Base-by-base conservation (phyloP, 2,888 invertebrate species). In the Eristalis pertinax region DNA sequence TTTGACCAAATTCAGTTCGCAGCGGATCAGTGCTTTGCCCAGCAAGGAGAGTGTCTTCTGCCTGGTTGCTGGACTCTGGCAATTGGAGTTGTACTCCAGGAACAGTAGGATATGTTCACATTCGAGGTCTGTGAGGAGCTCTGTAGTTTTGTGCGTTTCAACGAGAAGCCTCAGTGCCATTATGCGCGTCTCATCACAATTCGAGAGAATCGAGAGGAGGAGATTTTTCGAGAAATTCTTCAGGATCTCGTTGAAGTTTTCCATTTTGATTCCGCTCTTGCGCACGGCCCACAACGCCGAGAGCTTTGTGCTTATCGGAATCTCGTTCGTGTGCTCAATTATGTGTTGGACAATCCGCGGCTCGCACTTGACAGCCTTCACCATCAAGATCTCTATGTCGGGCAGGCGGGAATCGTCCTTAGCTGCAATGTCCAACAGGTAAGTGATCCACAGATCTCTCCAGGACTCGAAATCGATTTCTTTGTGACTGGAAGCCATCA, bases 71-170 rank as follows among this genome's bases (percentile, higher is more conserved):
- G 97, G 95, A 72, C 94, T 94, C 91, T 96, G 96, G 74, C 94
- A 95, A 89, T 95, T 95, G 68, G 96, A 93, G 93, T 97, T 97
- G 91, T 95, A 95, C 22, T 93, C 92, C 43, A 97, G 91, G 92
- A 95, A 97, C 43, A 92, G 92, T 11, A 95, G 91, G 29, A 97
- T 92, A 19, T 96, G 94, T 1, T 94, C 91, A 43, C 97, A 93
- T 90, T 98, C 97, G 60, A 93, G 93, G 0, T 91, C 78, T 0
- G 94, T 91, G 88, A 96, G 95, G 13, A 93, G 89, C 91, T 97
- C 96, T 1, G 97, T 97, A 1, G 95, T 95, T 91, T 96, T 96
- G 70, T 95, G 95, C 0, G 95, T 96, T 90, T 97, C 97, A 70
- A 96, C 95, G 41, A 98, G 92, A 24, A 97, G 92, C 0, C 95